A percentile compares a stretch with the other conserved stretches of the same genome.
phyloP scores from a whole-genome alignment of 2,797 vertebrate genomes.

The Anableps anableps region DNA sequence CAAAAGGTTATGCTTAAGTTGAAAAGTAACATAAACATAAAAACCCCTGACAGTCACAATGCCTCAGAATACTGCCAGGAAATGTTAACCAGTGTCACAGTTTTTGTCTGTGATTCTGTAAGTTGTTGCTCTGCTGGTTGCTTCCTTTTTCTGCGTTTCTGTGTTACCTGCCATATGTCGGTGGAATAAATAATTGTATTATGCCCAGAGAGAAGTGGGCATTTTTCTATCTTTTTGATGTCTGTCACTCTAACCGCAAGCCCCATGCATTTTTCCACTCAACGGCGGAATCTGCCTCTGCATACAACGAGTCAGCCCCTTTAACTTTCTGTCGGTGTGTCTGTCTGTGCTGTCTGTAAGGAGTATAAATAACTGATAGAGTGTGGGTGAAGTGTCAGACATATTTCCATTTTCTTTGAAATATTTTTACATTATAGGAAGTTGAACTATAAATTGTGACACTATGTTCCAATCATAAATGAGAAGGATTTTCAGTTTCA shows the following conservation, averaged over 20 bases:
- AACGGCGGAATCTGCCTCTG: constrained; percentile 20
- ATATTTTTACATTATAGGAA: constrained; percentile 48
- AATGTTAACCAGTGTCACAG: constrained; percentile 21
- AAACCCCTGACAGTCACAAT: constrained; percentile 9
- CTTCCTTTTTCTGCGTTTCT: constrained; percentile 30
- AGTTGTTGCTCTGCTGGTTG: constrained; percentile 40
- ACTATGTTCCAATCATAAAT: constrained; percentile 20
- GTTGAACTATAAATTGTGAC: constrained; percentile 20
- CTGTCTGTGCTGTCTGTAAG: constrained; percentile 30
- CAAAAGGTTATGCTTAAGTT: not conserved
- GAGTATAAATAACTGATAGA: constrained; percentile 74
- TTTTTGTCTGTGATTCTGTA: constrained; percentile 1
- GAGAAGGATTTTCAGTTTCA: constrained; percentile 30
- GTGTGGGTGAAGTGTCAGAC: constrained; percentile 68
- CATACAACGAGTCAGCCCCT: constrained; percentile 35
- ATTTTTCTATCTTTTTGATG: constrained; percentile 50
- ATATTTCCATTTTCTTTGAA: constrained; percentile 71
- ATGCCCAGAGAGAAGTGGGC: constrained; percentile 38
- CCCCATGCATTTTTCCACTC: constrained; percentile 72
- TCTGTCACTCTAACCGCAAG: constrained; percentile 80
- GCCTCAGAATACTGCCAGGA: constrained; percentile 45
- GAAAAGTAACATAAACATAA: not conserved
- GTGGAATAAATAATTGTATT: constrained; percentile 53
- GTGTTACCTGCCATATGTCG: constrained; percentile 43
- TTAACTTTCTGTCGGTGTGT: constrained; percentile 20